Base-by-base conservation (phyloP, 2,113 vertebrate species). In the Telmatochromis brachygnathus region DNA sequence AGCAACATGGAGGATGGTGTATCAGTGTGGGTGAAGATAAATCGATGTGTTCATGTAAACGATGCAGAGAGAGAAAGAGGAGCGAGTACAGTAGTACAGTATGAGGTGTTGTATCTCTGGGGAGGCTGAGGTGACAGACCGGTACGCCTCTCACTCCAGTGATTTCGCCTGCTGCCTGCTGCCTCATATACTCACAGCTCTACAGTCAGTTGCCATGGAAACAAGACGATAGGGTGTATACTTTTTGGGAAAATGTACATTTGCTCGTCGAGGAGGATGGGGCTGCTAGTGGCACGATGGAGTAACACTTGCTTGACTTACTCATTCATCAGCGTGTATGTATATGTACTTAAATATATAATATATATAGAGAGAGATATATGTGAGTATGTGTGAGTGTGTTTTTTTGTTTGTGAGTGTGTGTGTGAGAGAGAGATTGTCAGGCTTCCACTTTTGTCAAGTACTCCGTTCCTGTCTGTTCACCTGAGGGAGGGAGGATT, bases 201-300 rank as follows among this genome's bases (percentile, higher is more conserved):
- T 93, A 95, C 92, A 87, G 90, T 91, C 93, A 93, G 96, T 97
- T 96, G 88, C 95, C 94, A 97, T 96, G 95, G 96, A 95, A 97
- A 97, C 96, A 95, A 89, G 91, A 89, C 81, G 90, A 95, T 94
- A 93, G 90, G 93, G 91, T 92, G 88, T 94, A 92, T 93, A 88
- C 93, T 88, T 93, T 89, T 87, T 80, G 81, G 91, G 82, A 84
- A 92, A 87, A 88, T 94, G 88, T 94, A 91, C 85, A 94, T 92
- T 84, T 89, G 33, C 23, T 45, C 85, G 80, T 77, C 68, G 13
- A 85, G 81, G 86, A 77, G 84, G 51, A 83, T 85, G 7, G 28
- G 33, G 23, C 42, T 54, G 35, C 39, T 1, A 47, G 79, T 54
- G 77, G 65, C 10, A 7, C 28, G 35, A 45, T 33, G 81, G 54